Base-by-base conservation (phyloP, 2,113 vertebrate species). In the Turdus rufiventris region DNA sequence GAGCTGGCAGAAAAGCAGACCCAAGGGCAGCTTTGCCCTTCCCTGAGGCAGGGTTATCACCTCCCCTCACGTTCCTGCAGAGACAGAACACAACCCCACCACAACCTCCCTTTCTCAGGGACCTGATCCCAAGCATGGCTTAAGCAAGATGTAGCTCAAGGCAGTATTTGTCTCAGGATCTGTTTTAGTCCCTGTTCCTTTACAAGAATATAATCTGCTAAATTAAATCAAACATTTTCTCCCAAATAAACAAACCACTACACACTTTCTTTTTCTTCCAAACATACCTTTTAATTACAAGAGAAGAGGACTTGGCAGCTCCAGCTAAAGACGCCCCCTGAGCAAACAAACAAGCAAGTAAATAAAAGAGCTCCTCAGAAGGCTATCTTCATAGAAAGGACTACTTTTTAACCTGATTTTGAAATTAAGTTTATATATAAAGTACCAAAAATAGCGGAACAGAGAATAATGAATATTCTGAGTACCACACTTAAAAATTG, bases 141-240 rank as follows among this genome's bases (percentile, higher is more conserved):
- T 34, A 28, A 58, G 29, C 33, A 65, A 73, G 58, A 61, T 20
- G 56, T 24, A 77, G 56, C 84, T 48, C 48, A 61, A 61, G 38
- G 62, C 76, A 92, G 77, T 57, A 54, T 72, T 87, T 75, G 91
- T 57, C 57, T 78, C 76, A 31, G 57, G 14, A 53, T 67, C 91
- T 94, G 28, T 18, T 93, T 96, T 82, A 54, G 61, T 56, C 36
- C 66, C n/a, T 18, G 15, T 48, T 91, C 40, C 40, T 48, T 71
- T 91, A 48, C 67, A 91, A 86, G 61, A 95, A 86, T 86, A 86
- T 80, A 88, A 80, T 77, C 57, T 81, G 36, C 58, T 93, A 77
- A 80, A 86, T 81, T n/a, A 88, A 86, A 91, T 67, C 63, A 90
- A 94, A 62, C 38, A 29, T 88, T 86, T 88, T 79, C 56, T 81